phyloP scores from a whole-genome alignment of 2,888 invertebrate genomes.

The Nycteola revayana region DNA sequence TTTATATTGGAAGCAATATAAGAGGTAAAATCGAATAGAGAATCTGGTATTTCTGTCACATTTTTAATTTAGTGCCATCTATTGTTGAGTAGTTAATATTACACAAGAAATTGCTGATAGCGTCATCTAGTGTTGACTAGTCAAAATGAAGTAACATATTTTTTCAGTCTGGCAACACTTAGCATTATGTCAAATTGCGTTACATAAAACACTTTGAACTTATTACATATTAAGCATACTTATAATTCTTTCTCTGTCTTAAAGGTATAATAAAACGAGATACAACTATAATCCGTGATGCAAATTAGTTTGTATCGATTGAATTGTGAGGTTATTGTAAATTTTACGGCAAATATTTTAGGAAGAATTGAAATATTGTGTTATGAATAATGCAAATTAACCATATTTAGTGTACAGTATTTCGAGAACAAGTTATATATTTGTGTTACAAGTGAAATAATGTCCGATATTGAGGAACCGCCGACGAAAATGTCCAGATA shows the following conservation, averaged over 20 bases:
- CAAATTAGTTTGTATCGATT: constrained; percentile 10
- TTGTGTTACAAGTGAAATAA: constrained; percentile 17
- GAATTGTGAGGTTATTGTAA: constrained; percentile 16
- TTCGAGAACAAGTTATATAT: neutral
- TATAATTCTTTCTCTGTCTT: neutral
- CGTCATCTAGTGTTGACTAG: too few relatives aligned
- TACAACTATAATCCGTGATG: constrained; percentile 1
- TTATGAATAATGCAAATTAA: too few relatives aligned
- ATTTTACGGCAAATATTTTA: neutral
- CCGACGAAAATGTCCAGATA: constrained; percentile 53
- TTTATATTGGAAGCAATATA: too few relatives aligned
- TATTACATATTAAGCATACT: neutral
- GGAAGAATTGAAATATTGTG: neutral
- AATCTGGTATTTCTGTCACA: too few relatives aligned
- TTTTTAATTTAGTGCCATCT: too few relatives aligned
- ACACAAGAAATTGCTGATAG: too few relatives aligned
- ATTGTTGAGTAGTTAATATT: too few relatives aligned
- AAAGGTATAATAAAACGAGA: neutral
- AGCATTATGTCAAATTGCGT: neutral
- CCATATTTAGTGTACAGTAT: neutral
- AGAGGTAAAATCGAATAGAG: too few relatives aligned
- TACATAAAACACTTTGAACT: fast-evolving
- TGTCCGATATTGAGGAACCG: constrained; percentile 61
- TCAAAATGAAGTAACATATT: constrained; percentile 8
- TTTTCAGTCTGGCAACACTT: constrained; percentile 6